Conservation (phyloP, 1,140 invertebrate species). For the Pentalonia nigronervosa region DNA sequence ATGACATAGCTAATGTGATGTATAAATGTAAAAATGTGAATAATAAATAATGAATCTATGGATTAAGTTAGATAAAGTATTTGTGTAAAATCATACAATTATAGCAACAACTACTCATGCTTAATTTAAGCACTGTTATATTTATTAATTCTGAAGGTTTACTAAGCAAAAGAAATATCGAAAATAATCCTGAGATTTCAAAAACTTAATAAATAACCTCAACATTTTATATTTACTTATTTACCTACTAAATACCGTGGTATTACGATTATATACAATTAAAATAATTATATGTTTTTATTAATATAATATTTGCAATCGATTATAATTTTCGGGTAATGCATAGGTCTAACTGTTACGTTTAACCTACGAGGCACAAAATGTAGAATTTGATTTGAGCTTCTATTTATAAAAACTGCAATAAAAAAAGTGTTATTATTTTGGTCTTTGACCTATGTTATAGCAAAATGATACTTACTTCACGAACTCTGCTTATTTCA, state of each 20-base stretch:
- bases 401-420: neutral
- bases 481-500: neutral
- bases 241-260: neutral
- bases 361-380: neutral
- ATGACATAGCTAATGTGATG: neutral
- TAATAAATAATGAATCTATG: neutral
- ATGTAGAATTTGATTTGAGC: neutral
- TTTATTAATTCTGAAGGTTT: neutral
- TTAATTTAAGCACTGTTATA: neutral
- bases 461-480: conserved; percentile 36
- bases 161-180: neutral
- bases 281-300: neutral
- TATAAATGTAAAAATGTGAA: neutral
- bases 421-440: neutral
- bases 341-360: too few relatives aligned
- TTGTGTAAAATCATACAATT: conserved; percentile 10
- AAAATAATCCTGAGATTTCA: neutral
- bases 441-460: neutral
- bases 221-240: neutral
- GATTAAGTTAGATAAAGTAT: neutral
- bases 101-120: conserved; percentile 24
- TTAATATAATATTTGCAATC: neutral
- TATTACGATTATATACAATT: neutral
- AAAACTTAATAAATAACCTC: neutral
- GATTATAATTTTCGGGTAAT: neutral